These are phyloP conservation scores for Ochotona curzoniae DNA, from an alignment of 2,113 vertebrate species.

Conservation along the genomic window DNA sequence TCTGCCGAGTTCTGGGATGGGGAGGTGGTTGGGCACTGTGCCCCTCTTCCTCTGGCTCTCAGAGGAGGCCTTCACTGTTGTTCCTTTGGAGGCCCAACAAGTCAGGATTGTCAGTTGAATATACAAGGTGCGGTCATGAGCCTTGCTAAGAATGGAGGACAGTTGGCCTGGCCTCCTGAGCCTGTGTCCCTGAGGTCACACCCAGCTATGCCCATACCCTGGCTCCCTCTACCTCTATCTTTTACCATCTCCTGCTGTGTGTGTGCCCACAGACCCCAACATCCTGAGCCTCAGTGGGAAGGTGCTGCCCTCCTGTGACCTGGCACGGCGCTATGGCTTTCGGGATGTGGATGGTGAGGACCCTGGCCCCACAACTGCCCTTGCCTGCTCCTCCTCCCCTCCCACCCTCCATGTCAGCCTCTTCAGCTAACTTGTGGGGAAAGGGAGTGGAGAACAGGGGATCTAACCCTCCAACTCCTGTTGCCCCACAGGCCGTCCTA, in stretches of 20 bases:
- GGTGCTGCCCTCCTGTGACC: conserved; percentile 89
- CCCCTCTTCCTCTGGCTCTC: conserved; percentile 30
- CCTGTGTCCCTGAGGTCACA: neutral
- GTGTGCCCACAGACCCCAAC: conserved; percentile 74
- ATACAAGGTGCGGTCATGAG: neutral
- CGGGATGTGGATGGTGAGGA: conserved; percentile 88
- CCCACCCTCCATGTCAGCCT: neutral
- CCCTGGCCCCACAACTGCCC: neutral
- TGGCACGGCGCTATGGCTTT: conserved; percentile 87
- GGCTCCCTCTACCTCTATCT: neutral
- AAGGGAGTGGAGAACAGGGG: neutral
- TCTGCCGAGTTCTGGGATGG: neutral
- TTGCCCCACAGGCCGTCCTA: conserved; percentile 62
- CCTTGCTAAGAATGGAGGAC: neutral
- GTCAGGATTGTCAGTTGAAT: neutral
- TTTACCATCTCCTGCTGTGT: neutral
- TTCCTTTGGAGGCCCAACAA: neutral
- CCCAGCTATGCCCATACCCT: neutral
- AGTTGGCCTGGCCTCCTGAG: neutral
- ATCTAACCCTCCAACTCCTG: neutral
- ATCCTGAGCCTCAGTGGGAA: conserved; percentile 90
- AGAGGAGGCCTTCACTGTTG: neutral
- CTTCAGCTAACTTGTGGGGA: neutral
- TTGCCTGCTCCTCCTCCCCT: neutral
- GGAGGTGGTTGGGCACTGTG: neutral